Base-by-base conservation (phyloP, 2,113 vertebrate genomes). In the Datnioides undecimradiatus region DNA sequence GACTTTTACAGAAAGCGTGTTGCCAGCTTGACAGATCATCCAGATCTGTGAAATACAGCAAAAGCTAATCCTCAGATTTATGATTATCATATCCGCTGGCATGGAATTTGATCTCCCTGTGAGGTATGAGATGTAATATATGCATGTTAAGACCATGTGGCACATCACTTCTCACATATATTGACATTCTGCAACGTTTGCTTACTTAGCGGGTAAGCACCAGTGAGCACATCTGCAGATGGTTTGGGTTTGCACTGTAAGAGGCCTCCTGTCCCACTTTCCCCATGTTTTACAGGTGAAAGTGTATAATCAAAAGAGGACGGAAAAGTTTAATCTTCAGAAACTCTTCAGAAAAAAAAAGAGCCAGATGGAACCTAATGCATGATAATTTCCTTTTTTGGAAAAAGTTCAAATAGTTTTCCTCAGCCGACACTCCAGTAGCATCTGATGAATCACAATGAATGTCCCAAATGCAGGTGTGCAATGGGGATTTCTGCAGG, bases 191-290 rank as follows among this genome's bases (percentile, higher is more conserved):
- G 52, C 33, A 1, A 52, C 33, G 49, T 86, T 87, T 83, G 78
- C 77, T 90, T 84, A 73, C 79, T 83, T 73, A 80, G 38, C 43
- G 17, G 33, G 23, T 36, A 60, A 88, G 75, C 73, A 52, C 46
- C 52, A 29, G 71, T 62, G 63, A 83, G 67, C 80, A 89, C 87
- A 91, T 90, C 78, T 87, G 86, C 82, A 79, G 36, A 76, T 74
- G 31, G 51, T 90, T 76, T 60, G 51, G 66, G 68, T 86, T 76
- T 66, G 49, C 64, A 23, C 55, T 70, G 38, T 46, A 71, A 16
- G 46, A 84, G 63, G 49, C 48, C 55, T 63, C 70, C 38, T 29
- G 48, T 49, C 70, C 23, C 23, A 23, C 16, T 73, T 43, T 14
- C 12, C 21, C 1, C 29, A 11, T 58, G 73, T 64, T 79, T 70